Conservation (phyloP, 1,140 invertebrate genomes). For the Zophobas morio region DNA sequence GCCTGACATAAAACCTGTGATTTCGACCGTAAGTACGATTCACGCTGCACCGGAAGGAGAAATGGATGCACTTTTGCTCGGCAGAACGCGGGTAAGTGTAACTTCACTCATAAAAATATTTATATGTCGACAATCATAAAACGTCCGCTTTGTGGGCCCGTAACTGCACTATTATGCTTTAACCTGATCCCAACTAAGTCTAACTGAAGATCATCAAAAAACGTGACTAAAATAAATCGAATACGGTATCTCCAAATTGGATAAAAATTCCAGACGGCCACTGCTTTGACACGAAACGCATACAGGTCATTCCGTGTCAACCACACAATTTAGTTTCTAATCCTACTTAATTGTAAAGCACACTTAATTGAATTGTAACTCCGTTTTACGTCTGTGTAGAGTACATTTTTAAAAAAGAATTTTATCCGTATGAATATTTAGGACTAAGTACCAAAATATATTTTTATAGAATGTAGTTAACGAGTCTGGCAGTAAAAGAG, state of each 20-base stretch:
- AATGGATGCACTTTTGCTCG: constrained; percentile 82
- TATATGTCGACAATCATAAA: constrained; percentile 2
- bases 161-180: background rate
- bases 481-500: too few relatives aligned
- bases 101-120: constrained; percentile 29
- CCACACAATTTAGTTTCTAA: background rate
- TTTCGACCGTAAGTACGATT: constrained; percentile 67
- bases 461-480: too few relatives aligned
- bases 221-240: constrained; percentile 34
- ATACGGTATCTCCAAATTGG: background rate
- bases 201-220: constrained; percentile 14
- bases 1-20: constrained; percentile 64
- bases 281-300: constrained; percentile 3
- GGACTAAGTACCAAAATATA: too few relatives aligned
- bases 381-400: too few relatives aligned
- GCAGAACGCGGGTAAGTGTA: constrained; percentile 79
- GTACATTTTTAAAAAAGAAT: too few relatives aligned
- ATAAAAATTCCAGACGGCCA: constrained; percentile 23
- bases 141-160: background rate
- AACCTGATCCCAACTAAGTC: background rate
- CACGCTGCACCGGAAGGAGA: constrained; percentile 75
- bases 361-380: too few relatives aligned
- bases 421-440: too few relatives aligned
- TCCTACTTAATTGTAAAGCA: too few relatives aligned
- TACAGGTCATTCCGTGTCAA: constrained; percentile 8